Conservation (phyloP, 2,797 vertebrate genomes). For the Bovichtus diacanthus region DNA sequence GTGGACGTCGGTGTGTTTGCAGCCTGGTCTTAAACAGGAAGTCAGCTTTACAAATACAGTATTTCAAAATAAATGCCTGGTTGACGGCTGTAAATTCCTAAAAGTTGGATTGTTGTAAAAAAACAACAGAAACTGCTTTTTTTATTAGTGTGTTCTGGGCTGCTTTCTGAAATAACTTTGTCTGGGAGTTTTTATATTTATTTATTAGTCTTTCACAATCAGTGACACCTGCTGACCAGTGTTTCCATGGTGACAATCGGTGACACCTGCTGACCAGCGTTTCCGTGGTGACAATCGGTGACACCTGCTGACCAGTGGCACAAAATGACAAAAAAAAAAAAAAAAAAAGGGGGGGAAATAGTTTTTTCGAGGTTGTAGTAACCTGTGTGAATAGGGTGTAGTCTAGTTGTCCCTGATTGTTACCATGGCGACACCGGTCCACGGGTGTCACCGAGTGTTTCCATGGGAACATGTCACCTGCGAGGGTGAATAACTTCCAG, state of each 20-base stretch:
- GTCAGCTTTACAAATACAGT: not conserved
- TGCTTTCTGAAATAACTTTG: not conserved
- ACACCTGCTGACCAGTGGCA: not conserved
- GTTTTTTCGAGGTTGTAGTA: too few relatives aligned
- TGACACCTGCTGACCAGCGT: not conserved
- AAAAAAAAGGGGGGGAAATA: too few relatives aligned
- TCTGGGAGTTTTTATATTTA: not conserved
- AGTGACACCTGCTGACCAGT: too few relatives aligned
- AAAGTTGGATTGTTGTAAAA: not conserved
- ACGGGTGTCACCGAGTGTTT: too few relatives aligned
- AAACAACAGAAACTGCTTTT: not conserved
- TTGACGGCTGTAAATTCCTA: not conserved
- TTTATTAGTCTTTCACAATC: too few relatives aligned
- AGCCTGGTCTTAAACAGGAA: not conserved
- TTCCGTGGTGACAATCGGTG: not conserved
- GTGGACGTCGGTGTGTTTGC: not conserved
- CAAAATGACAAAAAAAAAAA: too few relatives aligned
- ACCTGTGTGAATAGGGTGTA: too few relatives aligned
- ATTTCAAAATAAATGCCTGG: not conserved
- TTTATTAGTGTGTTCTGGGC: too few relatives aligned
- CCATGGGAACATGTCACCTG: too few relatives aligned
- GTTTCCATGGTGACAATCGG: not conserved
- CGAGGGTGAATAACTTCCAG: too few relatives aligned
- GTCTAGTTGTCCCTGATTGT: not conserved
- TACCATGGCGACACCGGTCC: not conserved